These are phyloP conservation scores for Melopsittacus undulatus DNA, from an alignment of 2,797 vertebrate species.

Conservation along the genomic window DNA sequence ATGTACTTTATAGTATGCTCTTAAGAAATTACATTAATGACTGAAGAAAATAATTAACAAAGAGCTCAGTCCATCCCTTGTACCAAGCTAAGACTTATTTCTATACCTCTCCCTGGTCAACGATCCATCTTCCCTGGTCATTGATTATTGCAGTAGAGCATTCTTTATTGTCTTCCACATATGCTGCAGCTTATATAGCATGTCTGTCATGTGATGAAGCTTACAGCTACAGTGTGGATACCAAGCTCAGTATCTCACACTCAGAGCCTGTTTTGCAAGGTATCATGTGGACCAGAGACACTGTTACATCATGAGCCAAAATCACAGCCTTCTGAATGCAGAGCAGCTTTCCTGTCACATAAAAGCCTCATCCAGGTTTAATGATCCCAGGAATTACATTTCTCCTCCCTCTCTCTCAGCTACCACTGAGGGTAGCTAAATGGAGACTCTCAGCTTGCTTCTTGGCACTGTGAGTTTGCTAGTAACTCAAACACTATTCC, in stretches of 20 bases:
- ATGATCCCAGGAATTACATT: accelerated
- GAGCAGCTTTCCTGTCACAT: neutral
- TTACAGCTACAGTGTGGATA: neutral
- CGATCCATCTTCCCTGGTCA: neutral
- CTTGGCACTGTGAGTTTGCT: neutral
- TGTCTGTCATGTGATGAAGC: accelerated
- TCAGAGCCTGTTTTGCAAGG: neutral
- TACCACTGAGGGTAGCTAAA: neutral
- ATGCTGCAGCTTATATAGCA: neutral
- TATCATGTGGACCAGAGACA: neutral
- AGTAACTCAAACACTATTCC: neutral
- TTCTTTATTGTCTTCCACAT: neutral
- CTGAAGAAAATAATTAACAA: constrained; percentile 34
- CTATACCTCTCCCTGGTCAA: neutral
- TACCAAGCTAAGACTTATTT: neutral
- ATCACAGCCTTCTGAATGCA: neutral
- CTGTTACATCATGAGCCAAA: neutral
- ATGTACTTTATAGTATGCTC: neutral
- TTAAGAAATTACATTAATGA: constrained; percentile 14
- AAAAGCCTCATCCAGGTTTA: neutral
- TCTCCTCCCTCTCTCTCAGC: neutral
- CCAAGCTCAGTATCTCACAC: neutral
- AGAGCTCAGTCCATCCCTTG: neutral
- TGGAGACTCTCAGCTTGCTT: neutral
- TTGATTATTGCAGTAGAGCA: neutral